A percentile compares a stretch with the other conserved stretches of the same genome.
Conservation (phyloP, 2,113 vertebrate species). For the Stomatorhinus ivindoensis region DNA sequence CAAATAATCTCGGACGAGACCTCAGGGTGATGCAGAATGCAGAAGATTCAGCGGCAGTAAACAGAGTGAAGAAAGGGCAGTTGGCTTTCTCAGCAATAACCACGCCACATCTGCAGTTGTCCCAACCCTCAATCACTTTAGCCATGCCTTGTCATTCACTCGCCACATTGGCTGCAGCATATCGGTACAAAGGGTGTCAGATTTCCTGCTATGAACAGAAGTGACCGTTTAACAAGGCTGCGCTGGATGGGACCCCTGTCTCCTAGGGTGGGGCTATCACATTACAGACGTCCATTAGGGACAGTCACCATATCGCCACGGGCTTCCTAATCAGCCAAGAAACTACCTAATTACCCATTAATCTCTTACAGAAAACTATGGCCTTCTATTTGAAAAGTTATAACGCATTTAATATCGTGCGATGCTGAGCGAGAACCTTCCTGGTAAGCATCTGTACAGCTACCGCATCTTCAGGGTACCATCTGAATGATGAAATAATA, state of each 20-base stretch:
- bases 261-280: neutral
- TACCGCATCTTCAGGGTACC: neutral
- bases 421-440: neutral
- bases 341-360: neutral
- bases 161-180: too few species aligned
- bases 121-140: neutral
- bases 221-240: neutral
- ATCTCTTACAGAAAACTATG: neutral
- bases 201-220: neutral
- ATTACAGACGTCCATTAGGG: conserved; percentile 6
- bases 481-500: neutral
- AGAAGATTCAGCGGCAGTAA: neutral
- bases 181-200: neutral
- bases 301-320: neutral
- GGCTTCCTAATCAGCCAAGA: neutral
- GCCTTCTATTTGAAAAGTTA: neutral
- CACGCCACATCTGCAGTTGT: neutral
- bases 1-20: neutral
- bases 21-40: neutral
- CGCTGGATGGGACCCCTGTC: neutral
- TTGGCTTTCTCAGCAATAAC: neutral
- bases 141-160: neutral
- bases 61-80: neutral
- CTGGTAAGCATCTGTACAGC: neutral
- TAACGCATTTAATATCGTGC: neutral